phyloP scores from a whole-genome alignment of 2,113 vertebrate species.

The Pollimyrus isidori region DNA sequence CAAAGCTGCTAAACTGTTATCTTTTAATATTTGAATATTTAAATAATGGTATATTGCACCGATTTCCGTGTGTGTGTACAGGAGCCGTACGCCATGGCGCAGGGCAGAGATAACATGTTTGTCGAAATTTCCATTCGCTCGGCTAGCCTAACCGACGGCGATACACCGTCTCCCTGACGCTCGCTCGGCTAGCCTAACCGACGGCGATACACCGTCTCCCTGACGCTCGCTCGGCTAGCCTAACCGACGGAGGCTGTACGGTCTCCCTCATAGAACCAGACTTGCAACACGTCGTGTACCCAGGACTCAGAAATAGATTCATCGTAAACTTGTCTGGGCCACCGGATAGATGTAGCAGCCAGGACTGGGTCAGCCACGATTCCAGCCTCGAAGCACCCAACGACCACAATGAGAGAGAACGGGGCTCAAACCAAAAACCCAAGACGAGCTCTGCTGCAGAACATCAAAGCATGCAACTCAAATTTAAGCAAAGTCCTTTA shows the following conservation, averaged over 20 bases:
- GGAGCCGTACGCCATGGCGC: slow-evolving; percentile 34
- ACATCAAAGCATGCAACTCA: slow-evolving; percentile 14
- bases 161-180: too few species aligned
- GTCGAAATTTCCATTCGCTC: neutral
- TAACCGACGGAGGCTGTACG: slow-evolving; percentile 1
- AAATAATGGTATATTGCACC: slow-evolving; percentile 52
- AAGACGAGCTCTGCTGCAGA: neutral
- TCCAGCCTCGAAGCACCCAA: neutral
- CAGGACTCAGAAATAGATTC: neutral
- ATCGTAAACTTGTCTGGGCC: neutral
- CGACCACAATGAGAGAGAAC: neutral
- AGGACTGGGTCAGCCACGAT: neutral
- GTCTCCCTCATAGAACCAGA: neutral
- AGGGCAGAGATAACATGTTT: neutral
- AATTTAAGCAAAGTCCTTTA: slow-evolving; percentile 35
- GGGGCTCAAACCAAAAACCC: neutral
- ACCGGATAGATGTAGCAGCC: too few species aligned
- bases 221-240: neutral
- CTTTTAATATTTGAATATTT: slow-evolving; percentile 65
- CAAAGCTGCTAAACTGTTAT: slow-evolving; percentile 55
- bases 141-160: too few species aligned
- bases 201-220: too few species aligned
- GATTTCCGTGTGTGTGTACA: slow-evolving; percentile 46
- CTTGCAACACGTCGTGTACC: neutral
- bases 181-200: slow-evolving; percentile 11